These are phyloP conservation scores for Hydractinia symbiolongicarpus DNA, from an alignment of 30 jellyfish, hydroid and myxozoan genomes.

Conservation along the genomic window DNA sequence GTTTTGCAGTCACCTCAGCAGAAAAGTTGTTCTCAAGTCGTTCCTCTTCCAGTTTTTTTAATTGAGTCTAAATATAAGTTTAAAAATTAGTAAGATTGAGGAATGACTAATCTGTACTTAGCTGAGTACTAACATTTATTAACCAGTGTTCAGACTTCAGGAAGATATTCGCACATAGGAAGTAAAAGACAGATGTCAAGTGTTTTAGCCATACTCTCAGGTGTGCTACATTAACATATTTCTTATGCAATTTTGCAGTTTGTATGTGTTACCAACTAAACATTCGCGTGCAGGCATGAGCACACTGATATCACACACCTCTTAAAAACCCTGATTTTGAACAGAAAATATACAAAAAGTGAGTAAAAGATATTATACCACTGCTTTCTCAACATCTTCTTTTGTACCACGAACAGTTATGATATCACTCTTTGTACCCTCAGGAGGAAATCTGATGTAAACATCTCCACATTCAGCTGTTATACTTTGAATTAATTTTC, in stretches of 20 bases:
- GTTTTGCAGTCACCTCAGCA: slow-evolving; percentile 87
- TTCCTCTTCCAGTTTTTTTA: slow-evolving; percentile 55
- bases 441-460: slow-evolving; percentile 83
- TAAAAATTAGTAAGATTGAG: background rate
- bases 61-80: slow-evolving; percentile 20
- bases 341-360: background rate
- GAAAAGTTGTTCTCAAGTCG: slow-evolving; percentile 64
- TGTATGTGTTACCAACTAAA: too few relatives aligned
- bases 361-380: slow-evolving; percentile 3
- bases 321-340: background rate
- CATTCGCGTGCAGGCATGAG: too few relatives aligned
- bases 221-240: too few relatives aligned
- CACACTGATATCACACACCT: too few relatives aligned
- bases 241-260: too few relatives aligned
- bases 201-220: too few relatives aligned
- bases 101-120: background rate
- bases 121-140: too few relatives aligned
- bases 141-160: too few relatives aligned
- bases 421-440: slow-evolving; percentile 71
- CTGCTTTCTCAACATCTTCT: slow-evolving; percentile 92
- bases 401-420: slow-evolving; percentile 70
- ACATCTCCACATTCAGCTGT: slow-evolving; percentile 97
- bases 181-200: too few relatives aligned
- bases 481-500: slow-evolving; percentile 79
- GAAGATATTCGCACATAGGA: too few relatives aligned